Conservation (phyloP, 2,888 invertebrate genomes). For the Mimas tiliae region DNA sequence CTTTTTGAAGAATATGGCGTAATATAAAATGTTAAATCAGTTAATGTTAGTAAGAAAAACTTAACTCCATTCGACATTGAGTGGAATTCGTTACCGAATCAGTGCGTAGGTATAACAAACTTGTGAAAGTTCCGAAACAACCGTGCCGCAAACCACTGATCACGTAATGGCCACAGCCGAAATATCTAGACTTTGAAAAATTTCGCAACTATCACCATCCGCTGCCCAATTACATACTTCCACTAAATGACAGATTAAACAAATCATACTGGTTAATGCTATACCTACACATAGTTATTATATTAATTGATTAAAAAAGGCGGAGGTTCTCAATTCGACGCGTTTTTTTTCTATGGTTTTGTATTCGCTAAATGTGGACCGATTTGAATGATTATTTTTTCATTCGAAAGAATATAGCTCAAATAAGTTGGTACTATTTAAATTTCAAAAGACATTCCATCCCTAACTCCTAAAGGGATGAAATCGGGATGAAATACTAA, state of each 20-base stretch:
- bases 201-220: slow-evolving; percentile 26
- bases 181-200: slow-evolving; percentile 32
- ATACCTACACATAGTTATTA: background rate
- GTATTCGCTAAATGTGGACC: too few species aligned
- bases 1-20: background rate
- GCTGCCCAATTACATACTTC: background rate
- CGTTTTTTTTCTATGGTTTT: too few species aligned
- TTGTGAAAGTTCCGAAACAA: slow-evolving; percentile 39
- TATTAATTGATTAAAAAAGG: too few species aligned
- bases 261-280: background rate
- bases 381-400: too few species aligned
- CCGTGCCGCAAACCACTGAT: slow-evolving; percentile 32
- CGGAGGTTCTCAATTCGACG: too few species aligned
- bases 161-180: slow-evolving; percentile 35
- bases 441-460: too few species aligned
- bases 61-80: slow-evolving; percentile 1
- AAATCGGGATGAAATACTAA: too few species aligned
- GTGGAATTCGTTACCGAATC: slow-evolving; percentile 20
- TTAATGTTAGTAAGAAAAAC: slow-evolving; percentile 8
- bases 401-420: too few species aligned
- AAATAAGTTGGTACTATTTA: too few species aligned
- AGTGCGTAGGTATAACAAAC: slow-evolving; percentile 33
- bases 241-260: background rate
- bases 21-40: background rate
- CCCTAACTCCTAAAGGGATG: too few species aligned